Conservation (phyloP, 2,113 vertebrate species). For the Coptodon bakossiorum region DNA sequence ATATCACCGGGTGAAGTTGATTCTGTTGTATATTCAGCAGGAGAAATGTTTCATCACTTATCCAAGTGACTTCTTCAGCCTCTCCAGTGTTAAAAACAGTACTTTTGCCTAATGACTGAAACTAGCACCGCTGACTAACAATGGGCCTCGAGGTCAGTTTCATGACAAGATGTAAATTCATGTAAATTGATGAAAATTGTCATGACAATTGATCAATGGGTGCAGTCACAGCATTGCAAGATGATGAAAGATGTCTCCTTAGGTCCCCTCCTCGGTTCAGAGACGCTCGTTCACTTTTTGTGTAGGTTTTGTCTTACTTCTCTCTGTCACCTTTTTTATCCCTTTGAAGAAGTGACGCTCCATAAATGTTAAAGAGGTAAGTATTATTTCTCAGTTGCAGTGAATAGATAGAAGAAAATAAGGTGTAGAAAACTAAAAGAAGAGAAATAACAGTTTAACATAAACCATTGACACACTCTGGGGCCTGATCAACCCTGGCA, state of each 20-base stretch:
- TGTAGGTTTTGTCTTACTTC: too few relatives aligned
- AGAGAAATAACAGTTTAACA: too few relatives aligned
- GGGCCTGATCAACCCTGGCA: too few relatives aligned
- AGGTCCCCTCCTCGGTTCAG: neutral
- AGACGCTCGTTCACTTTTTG: neutral
- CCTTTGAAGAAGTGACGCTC: too few relatives aligned
- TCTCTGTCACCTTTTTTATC: too few relatives aligned
- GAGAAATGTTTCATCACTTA: neutral
- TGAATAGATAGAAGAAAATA: too few relatives aligned
- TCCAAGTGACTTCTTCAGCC: neutral
- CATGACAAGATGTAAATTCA: neutral
- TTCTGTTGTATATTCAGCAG: neutral
- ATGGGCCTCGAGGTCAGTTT: neutral
- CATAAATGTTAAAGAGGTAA: too few relatives aligned
- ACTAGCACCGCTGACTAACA: neutral
- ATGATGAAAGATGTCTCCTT: neutral
- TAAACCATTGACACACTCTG: too few relatives aligned
- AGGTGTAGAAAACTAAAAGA: too few relatives aligned
- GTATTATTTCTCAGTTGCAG: too few relatives aligned
- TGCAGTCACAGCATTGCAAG: neutral
- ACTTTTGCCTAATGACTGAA: neutral
- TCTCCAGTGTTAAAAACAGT: neutral
- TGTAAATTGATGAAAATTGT: neutral
- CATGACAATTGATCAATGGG: neutral
- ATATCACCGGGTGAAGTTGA: neutral